Conservation (phyloP, 2,888 invertebrate species). For the Metacarcinus magister region DNA sequence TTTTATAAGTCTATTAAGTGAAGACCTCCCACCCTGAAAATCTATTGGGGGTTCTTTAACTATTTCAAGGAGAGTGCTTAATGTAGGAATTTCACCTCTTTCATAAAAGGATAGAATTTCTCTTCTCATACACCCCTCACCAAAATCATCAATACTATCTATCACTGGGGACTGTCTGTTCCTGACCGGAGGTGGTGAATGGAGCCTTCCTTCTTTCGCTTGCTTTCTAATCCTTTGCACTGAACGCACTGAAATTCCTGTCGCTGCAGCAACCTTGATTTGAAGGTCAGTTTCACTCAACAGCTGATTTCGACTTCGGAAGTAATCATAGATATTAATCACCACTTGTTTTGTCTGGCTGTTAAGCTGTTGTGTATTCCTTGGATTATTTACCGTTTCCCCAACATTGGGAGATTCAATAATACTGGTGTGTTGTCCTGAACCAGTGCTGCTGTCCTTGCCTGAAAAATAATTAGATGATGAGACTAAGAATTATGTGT, state of each 20-base stretch:
- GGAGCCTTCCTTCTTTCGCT: neutral
- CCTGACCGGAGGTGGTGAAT: neutral
- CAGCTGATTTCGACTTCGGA: neutral
- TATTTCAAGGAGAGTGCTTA: neutral
- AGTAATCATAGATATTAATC: conserved; percentile 9
- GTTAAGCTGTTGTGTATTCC: neutral
- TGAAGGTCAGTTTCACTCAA: conserved; percentile 34
- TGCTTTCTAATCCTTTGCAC: neutral
- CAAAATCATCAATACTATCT: neutral
- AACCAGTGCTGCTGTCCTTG: neutral
- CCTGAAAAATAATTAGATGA: neutral
- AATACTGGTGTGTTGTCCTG: neutral
- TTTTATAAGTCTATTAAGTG: neutral
- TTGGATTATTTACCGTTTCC: neutral
- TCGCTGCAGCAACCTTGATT: conserved; percentile 28
- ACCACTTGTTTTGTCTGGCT: neutral
- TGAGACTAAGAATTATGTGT: neutral
- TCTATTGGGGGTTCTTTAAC: neutral
- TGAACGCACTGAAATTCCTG: conserved; percentile 33
- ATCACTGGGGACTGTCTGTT: neutral
- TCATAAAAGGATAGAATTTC: conserved; percentile 38
- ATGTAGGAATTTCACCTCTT: conserved; percentile 47
- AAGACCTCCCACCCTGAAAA: neutral
- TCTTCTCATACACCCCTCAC: neutral
- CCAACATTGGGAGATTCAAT: neutral